Conservation (phyloP, 2,797 vertebrate species). For the Cetoscarus ocellatus region DNA sequence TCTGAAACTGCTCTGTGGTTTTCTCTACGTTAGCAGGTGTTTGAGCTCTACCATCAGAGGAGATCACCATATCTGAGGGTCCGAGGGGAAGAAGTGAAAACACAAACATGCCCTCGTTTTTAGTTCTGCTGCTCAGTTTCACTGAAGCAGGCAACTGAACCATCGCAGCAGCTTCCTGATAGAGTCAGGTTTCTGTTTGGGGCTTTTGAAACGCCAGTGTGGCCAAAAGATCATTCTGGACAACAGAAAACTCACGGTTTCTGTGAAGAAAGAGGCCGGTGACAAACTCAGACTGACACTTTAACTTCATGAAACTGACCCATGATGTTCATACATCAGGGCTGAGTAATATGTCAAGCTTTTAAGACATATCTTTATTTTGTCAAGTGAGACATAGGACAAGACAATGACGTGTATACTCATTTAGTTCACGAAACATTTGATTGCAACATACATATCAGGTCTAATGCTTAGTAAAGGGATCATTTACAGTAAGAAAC, state of each 20-base stretch:
- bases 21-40: conserved; percentile 56
- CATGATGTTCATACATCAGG: too few relatives aligned
- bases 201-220: conserved; percentile 37
- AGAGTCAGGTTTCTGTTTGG: conserved; percentile 48
- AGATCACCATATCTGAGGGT: conserved; percentile 20
- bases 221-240: background rate
- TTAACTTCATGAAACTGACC: conserved; percentile 13
- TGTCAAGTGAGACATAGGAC: too few relatives aligned
- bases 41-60: conserved; percentile 1
- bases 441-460: too few relatives aligned
- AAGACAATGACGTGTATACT: too few relatives aligned
- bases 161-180: conserved; percentile 35
- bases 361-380: too few relatives aligned
- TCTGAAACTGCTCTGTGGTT: conserved; percentile 61
- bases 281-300: conserved; percentile 23
- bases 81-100: conserved; percentile 65
- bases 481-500: too few relatives aligned
- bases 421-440: too few relatives aligned
- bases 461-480: too few relatives aligned
- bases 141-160: conserved; percentile 14
- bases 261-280: conserved; percentile 21
- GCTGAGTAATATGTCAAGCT: too few relatives aligned
- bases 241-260: conserved; percentile 9
- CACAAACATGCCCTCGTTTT: conserved; percentile 12
- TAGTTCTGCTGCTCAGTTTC: conserved; percentile 33